Conservation (phyloP, 2,888 invertebrate genomes). For the Mallateleia sp. region DNA sequence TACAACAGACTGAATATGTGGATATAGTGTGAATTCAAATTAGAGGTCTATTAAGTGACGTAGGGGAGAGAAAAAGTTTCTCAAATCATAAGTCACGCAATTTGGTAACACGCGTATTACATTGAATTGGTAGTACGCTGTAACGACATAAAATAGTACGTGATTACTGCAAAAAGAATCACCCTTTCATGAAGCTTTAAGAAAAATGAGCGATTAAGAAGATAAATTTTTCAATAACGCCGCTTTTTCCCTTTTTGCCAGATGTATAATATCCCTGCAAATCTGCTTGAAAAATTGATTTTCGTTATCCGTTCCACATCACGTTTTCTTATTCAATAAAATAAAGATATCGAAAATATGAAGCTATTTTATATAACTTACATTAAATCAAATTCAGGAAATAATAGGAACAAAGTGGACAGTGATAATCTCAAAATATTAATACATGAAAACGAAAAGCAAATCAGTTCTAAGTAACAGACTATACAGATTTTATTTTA, state of each 20-base stretch:
- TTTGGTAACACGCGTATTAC: neutral
- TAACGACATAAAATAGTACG: neutral
- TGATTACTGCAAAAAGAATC: neutral
- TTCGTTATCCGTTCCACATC: neutral
- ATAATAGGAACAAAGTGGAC: too few relatives aligned
- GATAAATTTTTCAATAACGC: neutral
- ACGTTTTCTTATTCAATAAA: neutral
- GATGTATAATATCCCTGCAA: neutral
- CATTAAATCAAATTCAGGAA: too few relatives aligned
- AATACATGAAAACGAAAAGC: too few relatives aligned
- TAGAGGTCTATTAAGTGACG: neutral
- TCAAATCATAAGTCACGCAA: neutral
- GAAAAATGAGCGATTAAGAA: slow-evolving; percentile 14
- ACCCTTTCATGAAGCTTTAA: slow-evolving; percentile 3
- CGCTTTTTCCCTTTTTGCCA: neutral
- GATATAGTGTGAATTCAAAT: neutral
- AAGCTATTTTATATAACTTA: neutral
- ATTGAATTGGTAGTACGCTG: neutral
- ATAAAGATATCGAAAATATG: neutral
- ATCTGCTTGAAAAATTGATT: slow-evolving; percentile 1
- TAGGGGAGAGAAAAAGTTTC: neutral
- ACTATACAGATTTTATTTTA: too few relatives aligned
- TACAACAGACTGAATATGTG: too few relatives aligned
- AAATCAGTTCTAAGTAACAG: too few relatives aligned
- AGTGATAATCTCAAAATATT: too few relatives aligned